Percentiles rank a stretch among this genome's conserved stretches.
phyloP scores from a whole-genome alignment of 2,888 invertebrate genomes.

The Darwinula stevensoni region DNA sequence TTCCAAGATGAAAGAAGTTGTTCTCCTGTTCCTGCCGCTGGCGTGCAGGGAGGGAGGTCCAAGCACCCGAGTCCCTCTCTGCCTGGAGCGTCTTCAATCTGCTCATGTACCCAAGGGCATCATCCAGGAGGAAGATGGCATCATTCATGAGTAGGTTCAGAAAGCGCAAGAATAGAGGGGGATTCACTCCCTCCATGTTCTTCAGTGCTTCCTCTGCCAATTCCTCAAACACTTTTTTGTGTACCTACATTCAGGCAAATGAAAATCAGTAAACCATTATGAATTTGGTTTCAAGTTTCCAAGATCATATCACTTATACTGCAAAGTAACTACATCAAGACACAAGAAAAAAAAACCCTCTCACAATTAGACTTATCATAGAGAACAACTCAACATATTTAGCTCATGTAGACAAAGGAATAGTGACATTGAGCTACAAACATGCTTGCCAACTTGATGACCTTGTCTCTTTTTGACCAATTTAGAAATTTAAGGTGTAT shows the following conservation, averaged over 20 bases:
- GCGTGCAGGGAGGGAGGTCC: slow-evolving; percentile 31
- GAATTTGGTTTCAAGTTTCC: no score
- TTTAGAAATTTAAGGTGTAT: no score
- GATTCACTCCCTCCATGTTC: slow-evolving; percentile 64
- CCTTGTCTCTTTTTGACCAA: no score
- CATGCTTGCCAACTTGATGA: no score
- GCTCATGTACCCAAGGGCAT: slow-evolving; percentile 62
- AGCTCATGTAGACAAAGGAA: no score
- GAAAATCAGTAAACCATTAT: no score
- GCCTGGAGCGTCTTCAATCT: slow-evolving; percentile 53
- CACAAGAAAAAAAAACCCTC: no score
- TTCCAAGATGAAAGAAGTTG: slow-evolving; percentile 41
- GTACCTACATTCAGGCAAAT: background rate
- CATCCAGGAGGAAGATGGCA: slow-evolving; percentile 77
- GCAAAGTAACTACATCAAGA: background rate
- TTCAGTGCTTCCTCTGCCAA: slow-evolving; percentile 48
- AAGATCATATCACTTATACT: background rate
- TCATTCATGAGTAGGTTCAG: slow-evolving; percentile 91
- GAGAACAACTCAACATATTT: no score
- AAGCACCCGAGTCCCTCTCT: slow-evolving; percentile 39
- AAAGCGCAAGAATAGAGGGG: slow-evolving; percentile 74
- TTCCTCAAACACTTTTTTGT: slow-evolving; percentile 19
- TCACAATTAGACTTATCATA: no score
- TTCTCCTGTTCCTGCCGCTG: slow-evolving; percentile 44
- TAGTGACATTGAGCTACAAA: no score